Conservation (phyloP, 2,113 vertebrate genomes). For the Cisticola juncidis region DNA sequence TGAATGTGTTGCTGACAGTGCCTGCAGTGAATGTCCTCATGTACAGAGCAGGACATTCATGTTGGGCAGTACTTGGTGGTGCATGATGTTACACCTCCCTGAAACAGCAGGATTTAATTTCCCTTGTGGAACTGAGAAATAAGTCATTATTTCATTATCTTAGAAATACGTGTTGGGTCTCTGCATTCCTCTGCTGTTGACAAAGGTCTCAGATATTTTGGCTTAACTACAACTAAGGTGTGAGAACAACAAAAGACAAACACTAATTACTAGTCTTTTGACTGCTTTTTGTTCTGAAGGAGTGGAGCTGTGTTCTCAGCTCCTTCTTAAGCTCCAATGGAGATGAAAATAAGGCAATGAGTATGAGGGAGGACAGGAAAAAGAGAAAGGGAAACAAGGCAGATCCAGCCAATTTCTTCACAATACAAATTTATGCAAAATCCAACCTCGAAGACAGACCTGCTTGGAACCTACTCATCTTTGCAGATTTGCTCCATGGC, state of each 20-base stretch:
- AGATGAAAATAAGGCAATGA: background rate
- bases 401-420: background rate
- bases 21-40: background rate
- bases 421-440: background rate
- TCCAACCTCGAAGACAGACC: background rate
- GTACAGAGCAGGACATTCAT: background rate
- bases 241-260: background rate
- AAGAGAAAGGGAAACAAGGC: background rate
- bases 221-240: background rate
- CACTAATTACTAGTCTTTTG: conserved; percentile 20
- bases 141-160: background rate
- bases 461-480: background rate
- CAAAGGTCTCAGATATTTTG: background rate
- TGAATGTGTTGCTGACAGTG: background rate
- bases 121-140: background rate
- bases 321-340: background rate
- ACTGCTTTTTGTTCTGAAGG: background rate
- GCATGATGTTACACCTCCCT: background rate
- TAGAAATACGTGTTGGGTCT: background rate
- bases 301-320: background rate
- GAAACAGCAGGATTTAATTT: background rate
- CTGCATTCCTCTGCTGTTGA: background rate
- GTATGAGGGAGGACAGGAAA: background rate
- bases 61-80: background rate
- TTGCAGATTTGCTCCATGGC: background rate